phyloP scores from a whole-genome alignment of 2,113 vertebrate genomes.

The Philantomba maxwellii region DNA sequence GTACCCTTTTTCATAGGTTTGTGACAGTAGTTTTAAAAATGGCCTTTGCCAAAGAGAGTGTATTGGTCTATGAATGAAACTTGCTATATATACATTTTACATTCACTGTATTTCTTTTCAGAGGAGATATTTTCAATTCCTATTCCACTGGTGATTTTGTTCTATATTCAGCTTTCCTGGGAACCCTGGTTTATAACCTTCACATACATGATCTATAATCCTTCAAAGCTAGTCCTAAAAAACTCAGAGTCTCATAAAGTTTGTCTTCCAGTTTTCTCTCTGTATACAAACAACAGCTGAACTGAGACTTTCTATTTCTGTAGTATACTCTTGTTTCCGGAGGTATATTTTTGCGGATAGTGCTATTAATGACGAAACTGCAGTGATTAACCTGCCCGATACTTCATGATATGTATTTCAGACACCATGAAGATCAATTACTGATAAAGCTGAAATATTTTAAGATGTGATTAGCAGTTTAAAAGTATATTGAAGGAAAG shows the following conservation, averaged over 20 bases:
- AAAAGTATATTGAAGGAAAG: background rate
- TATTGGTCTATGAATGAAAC: slow-evolving; percentile 24
- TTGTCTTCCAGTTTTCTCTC: background rate
- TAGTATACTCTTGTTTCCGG: background rate
- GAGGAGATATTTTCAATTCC: slow-evolving; percentile 10
- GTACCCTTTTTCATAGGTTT: background rate
- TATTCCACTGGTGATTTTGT: background rate
- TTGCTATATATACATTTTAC: background rate
- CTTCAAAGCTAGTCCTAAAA: background rate
- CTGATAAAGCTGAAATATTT: background rate
- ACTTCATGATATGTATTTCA: background rate
- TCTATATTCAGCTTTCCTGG: background rate
- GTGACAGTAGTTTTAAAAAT: slow-evolving; percentile 20
- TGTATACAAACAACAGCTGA: background rate
- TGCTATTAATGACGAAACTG: background rate
- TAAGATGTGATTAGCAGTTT: background rate
- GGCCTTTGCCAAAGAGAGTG: background rate
- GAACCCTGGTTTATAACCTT: slow-evolving; percentile 9
- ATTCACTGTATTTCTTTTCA: slow-evolving; percentile 37
- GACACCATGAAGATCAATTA: background rate
- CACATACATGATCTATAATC: slow-evolving; percentile 8
- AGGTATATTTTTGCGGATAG: background rate
- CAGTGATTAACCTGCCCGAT: background rate
- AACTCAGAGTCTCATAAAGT: slow-evolving; percentile 23
- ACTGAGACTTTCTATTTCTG: background rate